Evolutionary conservation across 92 coral and sea anemone genomes (phyloP).

Genomic region (Zoanthus sansibaricus): DNA sequence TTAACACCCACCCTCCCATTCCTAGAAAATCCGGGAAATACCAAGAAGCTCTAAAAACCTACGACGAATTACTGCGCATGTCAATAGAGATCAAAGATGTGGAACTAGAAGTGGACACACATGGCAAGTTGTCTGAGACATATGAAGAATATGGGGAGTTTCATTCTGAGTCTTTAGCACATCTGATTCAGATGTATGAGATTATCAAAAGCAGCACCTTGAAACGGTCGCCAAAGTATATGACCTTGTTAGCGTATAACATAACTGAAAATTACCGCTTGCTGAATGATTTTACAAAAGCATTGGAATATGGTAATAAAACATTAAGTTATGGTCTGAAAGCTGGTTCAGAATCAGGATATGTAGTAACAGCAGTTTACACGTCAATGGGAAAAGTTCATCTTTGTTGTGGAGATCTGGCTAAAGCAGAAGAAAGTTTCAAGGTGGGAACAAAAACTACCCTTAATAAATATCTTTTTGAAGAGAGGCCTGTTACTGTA

Average conservation of each 20-base stretch:
- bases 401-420: constrained; percentile 17
- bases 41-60: no score
- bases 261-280: constrained; percentile 25
- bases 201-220: background rate
- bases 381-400: constrained; percentile 12
- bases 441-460: background rate
- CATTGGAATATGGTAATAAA: background rate
- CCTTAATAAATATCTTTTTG: background rate
- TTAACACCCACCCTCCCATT: no score
- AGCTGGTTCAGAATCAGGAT: background rate
- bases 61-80: no score
- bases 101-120: no score
- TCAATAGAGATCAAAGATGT: no score
- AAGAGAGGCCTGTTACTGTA: background rate
- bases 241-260: background rate
- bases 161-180: constrained; percentile 3
- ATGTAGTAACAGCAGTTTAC: background rate
- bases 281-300: background rate
- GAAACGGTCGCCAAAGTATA: background rate
- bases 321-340: background rate
- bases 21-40: no score
- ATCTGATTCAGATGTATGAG: background rate
- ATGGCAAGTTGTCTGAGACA: constrained; percentile 12
- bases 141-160: constrained; percentile 39
- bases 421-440: constrained; percentile 22